phyloP scores from a whole-genome alignment of 2,888 invertebrate species.

The Hemicrepidius hirtus region DNA sequence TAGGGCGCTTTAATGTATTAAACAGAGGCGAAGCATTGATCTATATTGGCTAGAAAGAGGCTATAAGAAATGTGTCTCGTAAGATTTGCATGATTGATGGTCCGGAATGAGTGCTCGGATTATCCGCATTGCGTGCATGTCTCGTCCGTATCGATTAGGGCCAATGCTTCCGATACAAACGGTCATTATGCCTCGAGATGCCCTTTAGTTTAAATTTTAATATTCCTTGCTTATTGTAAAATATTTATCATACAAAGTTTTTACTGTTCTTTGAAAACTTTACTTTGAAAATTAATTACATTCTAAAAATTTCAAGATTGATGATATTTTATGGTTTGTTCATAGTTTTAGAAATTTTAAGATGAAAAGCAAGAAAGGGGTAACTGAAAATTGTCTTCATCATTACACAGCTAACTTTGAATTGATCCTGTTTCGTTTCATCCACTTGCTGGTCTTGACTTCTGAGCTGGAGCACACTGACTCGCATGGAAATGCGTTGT shows the following conservation, averaged over 20 bases:
- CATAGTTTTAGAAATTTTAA: no score
- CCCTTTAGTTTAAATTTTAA: constrained; percentile 53
- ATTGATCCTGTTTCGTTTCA: no score
- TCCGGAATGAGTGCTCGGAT: constrained; percentile 66
- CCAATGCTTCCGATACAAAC: constrained; percentile 60
- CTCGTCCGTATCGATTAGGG: constrained; percentile 63
- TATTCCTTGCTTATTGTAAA: not conserved
- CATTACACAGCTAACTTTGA: no score
- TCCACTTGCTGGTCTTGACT: no score
- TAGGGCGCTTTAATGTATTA: constrained; percentile 44
- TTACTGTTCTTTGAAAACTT: no score
- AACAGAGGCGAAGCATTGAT: constrained; percentile 49
- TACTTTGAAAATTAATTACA: no score
- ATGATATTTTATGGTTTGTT: no score
- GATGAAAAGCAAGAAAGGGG: no score
- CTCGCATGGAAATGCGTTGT: no score
- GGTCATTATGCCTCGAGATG: constrained; percentile 60
- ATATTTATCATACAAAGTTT: not conserved
- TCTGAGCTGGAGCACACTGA: no score
- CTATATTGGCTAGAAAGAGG: constrained; percentile 50
- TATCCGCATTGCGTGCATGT: constrained; percentile 69
- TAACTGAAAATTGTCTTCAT: no score
- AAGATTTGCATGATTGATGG: constrained; percentile 69
- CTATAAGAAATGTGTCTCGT: constrained; percentile 60
- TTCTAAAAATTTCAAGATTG: no score